Evolutionary conservation across 2,888 invertebrate genomes (phyloP), one percentile per base, ranked within the genome.

Genomic region (Drosophila mercatorum): DNA sequence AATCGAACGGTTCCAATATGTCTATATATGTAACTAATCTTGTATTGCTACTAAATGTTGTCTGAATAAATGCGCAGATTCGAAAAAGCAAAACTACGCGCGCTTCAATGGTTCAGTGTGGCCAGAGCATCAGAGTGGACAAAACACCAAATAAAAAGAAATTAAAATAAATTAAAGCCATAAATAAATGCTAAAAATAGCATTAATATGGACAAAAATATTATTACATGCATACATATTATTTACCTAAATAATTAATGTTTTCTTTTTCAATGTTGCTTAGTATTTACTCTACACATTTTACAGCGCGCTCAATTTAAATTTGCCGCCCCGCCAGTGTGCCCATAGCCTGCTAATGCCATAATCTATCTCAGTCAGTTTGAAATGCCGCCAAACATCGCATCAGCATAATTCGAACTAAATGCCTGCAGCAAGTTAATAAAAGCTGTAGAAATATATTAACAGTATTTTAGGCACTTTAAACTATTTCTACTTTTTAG

Each of bases 291-390:
- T 22, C 22, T 22, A 22, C 22, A 22, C 22, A 22, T 22, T 22
- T 22, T 22, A 22, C 22, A 2, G 17, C 8, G 5, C 5, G 2
- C 11, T 11, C n/a, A 44, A 28, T 17, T 47, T 5, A 5, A 38
- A 38, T 12, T 22, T 22, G 4, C 10, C 65, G 28, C 64, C 52
- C 2, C 1, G n/a, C 2, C 2, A 53, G 53, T 49, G 67, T 67
- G 68, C 28, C 68, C 47, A 36, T 46, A 38, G 11, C 1, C 5
- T n/a, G 36, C 36, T 7, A 26, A 22, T 8, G 3, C 5, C 7
- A 6, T 36, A 46, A 34, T 12, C 6, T 1, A 5, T 10, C 1
- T 8, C n/a, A n/a, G 0, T 34, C 5, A 34, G 0, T 17, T 31
- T 17, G 2, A 40, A 26, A 53, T 17, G 10, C 11, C 5, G n/a